These are phyloP conservation scores for Heliothis subflexa DNA, from an alignment of 1,140 invertebrate species.

Conservation along the genomic window DNA sequence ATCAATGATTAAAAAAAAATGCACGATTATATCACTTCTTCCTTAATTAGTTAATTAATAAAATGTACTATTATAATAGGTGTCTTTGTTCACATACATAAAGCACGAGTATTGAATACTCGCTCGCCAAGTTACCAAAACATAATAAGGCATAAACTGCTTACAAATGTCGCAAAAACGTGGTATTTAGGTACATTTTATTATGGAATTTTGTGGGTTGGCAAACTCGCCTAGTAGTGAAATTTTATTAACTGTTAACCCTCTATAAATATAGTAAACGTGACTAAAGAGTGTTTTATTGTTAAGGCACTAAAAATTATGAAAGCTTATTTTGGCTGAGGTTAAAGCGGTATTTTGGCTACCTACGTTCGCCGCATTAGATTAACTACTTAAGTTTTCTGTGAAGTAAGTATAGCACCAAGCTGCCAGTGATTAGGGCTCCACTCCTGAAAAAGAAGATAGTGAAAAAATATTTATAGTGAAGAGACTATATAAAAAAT, in stretches of 20 bases:
- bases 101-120: too few relatives aligned
- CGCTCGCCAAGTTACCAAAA: too few relatives aligned
- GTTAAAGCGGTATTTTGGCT: not conserved
- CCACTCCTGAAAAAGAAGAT: constrained; percentile 75
- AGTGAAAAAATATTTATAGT: too few relatives aligned
- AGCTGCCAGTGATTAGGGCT: constrained; percentile 76
- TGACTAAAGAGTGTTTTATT: constrained; percentile 11
- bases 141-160: not conserved
- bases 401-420: constrained; percentile 75
- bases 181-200: not conserved
- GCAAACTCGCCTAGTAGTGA: constrained; percentile 2
- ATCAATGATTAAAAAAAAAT: too few relatives aligned
- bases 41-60: too few relatives aligned
- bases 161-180: not conserved
- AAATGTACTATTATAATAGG: not conserved
- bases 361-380: not conserved
- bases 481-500: too few relatives aligned
- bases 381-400: constrained; percentile 60
- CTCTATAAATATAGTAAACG: constrained; percentile 5
- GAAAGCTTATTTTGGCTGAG: not conserved
- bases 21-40: too few relatives aligned
- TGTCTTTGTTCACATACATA: too few relatives aligned
- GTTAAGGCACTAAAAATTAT: constrained; percentile 5
- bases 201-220: constrained; percentile 8
- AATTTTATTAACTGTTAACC: constrained; percentile 31